phyloP scores from a whole-genome alignment of 2,797 vertebrate species.

The Neopelma chrysocephalum region DNA sequence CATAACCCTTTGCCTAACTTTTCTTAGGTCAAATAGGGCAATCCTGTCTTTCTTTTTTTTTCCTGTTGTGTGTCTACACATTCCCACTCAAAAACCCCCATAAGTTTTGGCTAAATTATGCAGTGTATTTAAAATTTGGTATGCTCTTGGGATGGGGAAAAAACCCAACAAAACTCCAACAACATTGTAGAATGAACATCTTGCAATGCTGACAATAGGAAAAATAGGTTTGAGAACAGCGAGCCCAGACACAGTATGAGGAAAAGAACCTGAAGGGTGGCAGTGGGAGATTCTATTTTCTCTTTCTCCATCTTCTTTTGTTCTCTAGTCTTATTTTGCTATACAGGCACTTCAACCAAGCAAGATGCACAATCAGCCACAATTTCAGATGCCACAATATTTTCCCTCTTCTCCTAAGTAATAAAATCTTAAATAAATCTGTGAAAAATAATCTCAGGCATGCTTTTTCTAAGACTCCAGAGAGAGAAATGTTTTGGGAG shows the following conservation, averaged over 20 bases:
- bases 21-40: not conserved
- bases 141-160: not conserved
- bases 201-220: rapidly evolving
- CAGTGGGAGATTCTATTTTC: not conserved
- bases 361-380: not conserved
- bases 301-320: not conserved
- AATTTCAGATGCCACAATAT: not conserved
- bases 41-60: not conserved
- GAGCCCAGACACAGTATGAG: not conserved
- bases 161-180: not conserved
- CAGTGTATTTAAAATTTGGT: not conserved
- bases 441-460: not conserved
- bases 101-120: not conserved
- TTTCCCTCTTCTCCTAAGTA: not conserved
- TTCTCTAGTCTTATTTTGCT: not conserved
- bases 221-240: not conserved
- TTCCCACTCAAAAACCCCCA: not conserved
- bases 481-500: not conserved
- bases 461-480: not conserved
- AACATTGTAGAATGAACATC: not conserved
- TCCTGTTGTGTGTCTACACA: not conserved
- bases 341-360: not conserved
- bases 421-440: not conserved
- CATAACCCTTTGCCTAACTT: not conserved
- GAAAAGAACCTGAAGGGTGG: not conserved